Percentiles rank a stretch among this genome's conserved stretches.
These are phyloP conservation scores for Horisme vitalbata DNA, from an alignment of 2,888 invertebrate species.

Conservation along the genomic window DNA sequence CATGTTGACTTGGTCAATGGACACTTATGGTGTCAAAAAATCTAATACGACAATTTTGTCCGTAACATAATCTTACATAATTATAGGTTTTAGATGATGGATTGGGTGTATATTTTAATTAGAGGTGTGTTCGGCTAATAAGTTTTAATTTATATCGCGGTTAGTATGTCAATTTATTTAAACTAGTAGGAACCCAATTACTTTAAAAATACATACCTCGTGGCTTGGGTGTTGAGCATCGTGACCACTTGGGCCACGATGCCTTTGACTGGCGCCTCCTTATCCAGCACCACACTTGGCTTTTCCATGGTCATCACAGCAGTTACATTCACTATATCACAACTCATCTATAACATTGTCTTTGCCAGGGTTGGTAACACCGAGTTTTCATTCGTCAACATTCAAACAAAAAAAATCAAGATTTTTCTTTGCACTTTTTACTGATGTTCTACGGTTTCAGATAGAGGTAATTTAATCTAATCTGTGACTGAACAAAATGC, in stretches of 20 bases:
- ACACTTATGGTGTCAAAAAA: constrained; percentile 10
- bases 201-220: constrained; percentile 58
- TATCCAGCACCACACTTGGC: constrained; percentile 59
- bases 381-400: neutral
- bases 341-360: constrained; percentile 25
- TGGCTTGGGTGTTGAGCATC: constrained; percentile 77
- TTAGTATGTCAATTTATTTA: too few relatives aligned
- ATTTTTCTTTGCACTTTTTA: too few relatives aligned
- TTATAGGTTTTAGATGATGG: neutral
- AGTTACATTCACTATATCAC: constrained; percentile 33
- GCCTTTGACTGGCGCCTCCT: constrained; percentile 75
- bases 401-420: neutral
- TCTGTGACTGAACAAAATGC: too few relatives aligned
- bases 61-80: constrained; percentile 8
- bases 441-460: too few relatives aligned
- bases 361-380: neutral
- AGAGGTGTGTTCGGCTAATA: constrained; percentile 24
- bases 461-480: too few relatives aligned
- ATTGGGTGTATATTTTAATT: neutral
- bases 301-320: constrained; percentile 71
- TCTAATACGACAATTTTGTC: constrained; percentile 20
- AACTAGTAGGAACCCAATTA: too few relatives aligned
- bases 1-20: neutral
- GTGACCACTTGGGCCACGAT: constrained; percentile 80
- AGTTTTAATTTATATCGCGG: constrained; percentile 23